These are phyloP conservation scores for Perognathus longimembris DNA, from an alignment of 2,113 vertebrate genomes.

Conservation along the genomic window DNA sequence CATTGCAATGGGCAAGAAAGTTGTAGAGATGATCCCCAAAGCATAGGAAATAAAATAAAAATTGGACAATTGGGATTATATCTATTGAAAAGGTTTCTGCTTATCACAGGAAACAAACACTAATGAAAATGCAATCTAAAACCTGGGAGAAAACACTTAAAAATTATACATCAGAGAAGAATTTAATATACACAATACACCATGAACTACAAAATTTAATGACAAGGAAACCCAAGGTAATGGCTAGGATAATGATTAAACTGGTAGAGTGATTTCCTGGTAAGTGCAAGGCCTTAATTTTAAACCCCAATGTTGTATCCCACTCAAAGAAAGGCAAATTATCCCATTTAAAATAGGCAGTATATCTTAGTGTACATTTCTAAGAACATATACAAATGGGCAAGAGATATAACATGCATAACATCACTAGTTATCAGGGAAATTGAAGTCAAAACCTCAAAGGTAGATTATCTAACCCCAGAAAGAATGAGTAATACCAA, in stretches of 20 bases:
- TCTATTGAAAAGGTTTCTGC: no score
- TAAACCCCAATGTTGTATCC: no score
- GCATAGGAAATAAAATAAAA: not conserved
- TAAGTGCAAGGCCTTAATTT: no score
- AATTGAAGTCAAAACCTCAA: not conserved
- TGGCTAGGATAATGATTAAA: no score
- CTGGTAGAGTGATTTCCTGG: no score
- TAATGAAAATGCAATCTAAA: not conserved
- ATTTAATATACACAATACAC: not conserved
- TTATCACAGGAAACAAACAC: not conserved
- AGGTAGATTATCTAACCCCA: not conserved
- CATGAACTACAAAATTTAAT: not conserved
- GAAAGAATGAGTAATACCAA: not conserved
- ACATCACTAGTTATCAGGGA: not conserved
- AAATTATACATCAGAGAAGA: not conserved
- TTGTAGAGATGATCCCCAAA: not conserved
- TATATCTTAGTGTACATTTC: not conserved
- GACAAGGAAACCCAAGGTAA: not conserved
- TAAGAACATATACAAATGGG: not conserved
- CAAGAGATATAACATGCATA: not conserved
- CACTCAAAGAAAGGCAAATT: no score
- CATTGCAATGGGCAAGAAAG: not conserved
- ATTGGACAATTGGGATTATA: not conserved
- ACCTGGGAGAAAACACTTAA: no score
- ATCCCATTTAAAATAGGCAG: no score